Evolutionary conservation across 2,888 invertebrate species (phyloP), one percentile per base, ranked within the genome.

Genomic region (Ceramica pisi): DNA sequence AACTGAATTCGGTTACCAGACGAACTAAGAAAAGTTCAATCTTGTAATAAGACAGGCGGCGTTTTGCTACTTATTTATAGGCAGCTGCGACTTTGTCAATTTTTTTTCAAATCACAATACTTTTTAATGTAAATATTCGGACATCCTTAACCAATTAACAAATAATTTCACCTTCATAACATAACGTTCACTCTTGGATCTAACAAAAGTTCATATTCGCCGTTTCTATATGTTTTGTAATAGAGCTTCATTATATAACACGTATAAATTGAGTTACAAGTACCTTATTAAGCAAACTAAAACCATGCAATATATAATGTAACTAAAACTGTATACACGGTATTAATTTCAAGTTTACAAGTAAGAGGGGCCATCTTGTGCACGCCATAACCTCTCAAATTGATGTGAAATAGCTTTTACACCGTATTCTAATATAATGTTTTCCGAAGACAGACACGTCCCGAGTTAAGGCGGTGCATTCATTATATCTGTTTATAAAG

Each of bases 401-500:
- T n/a, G 26, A n/a, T 19, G 66, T 31, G 31, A 21, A 16, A 65
- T 14, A 67, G 12, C 50, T 66, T 60, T 0, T 64, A 9, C 14
- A n/a, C 21, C 31, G 21, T 23, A 41, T 12, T 65, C 16, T 9
- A 14, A 14, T n/a, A 35, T 21, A 31, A 16, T 48, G 16, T 51
- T 71, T 26, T 26, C 26, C n/a, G 68, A 21, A 48, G 7, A 48
- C 14, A 21, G 8, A 38, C 14, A 12, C 23, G 26, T 19, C 14
- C 9, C 21, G 12, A n/a, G 21, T 64, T 12, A 41, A n/a, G 14
- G 10, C 14, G 14, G 46, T 35, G 46, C 61, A 21, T 26, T 50
- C 38, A 77, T 65, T 62, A 23, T 6, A n/a, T 65, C 19, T 50
- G 41, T 66, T 62, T 26, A 35, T 12, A 53, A 77, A 59, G 35